Conservation (phyloP, 2,888 invertebrate species). For the Phania funesta region DNA sequence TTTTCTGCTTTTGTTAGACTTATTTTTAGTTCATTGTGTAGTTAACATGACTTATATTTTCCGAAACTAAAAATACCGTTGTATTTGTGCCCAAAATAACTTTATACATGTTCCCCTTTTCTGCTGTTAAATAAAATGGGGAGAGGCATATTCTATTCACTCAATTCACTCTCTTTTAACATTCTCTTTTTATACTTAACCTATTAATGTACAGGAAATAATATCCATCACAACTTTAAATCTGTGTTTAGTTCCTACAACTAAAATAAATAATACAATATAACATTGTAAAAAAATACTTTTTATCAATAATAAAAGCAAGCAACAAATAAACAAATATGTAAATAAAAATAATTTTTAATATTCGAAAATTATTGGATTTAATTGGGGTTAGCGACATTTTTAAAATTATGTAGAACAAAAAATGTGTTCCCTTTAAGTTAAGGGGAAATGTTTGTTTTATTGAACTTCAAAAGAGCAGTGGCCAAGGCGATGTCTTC, state of each 20-base stretch:
- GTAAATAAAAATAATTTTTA: too few species aligned
- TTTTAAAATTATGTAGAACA: too few species aligned
- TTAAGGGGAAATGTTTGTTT: too few species aligned
- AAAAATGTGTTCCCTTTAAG: too few species aligned
- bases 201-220: background rate
- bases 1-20: background rate
- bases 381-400: too few species aligned
- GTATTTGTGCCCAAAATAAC: conserved; percentile 54
- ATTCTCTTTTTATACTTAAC: conserved; percentile 12
- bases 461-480: too few species aligned
- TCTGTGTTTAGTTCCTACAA: background rate
- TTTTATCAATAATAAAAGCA: too few species aligned
- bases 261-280: too few species aligned
- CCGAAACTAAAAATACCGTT: conserved; percentile 61
- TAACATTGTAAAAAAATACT: too few species aligned
- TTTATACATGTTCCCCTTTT: conserved; percentile 20
- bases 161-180: conserved; percentile 26
- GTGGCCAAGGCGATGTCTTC: too few species aligned
- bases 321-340: too few species aligned
- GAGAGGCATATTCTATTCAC: conserved; percentile 19
- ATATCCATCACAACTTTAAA: background rate
- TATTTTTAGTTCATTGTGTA: background rate
- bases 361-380: too few species aligned
- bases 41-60: conserved; percentile 36
- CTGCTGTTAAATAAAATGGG: conserved; percentile 24